Conservation (phyloP, 2,888 invertebrate genomes). For the Andrena bicolor region DNA sequence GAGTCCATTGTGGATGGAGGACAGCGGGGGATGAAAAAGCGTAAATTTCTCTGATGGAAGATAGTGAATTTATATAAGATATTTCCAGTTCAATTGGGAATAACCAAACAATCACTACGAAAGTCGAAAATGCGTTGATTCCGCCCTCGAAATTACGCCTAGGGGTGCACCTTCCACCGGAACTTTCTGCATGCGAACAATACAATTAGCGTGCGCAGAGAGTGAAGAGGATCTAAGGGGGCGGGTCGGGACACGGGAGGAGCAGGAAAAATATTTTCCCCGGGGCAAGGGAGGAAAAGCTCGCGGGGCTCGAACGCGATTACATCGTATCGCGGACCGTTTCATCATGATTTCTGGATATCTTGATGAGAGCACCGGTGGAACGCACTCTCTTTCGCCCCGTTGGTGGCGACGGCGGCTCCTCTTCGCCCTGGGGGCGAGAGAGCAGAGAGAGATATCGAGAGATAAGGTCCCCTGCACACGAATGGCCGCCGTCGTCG, state of each 20-base stretch:
- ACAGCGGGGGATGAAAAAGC: too few species aligned
- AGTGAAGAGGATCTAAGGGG: neutral
- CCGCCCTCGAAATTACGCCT: too few species aligned
- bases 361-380: slow-evolving; percentile 69
- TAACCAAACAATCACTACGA: too few species aligned
- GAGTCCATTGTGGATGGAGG: too few species aligned
- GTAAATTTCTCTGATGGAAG: too few species aligned
- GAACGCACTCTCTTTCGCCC: slow-evolving; percentile 47
- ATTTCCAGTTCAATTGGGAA: too few species aligned
- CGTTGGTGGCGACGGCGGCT: slow-evolving; percentile 42
- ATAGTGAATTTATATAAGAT: too few species aligned
- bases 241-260: slow-evolving; percentile 12
- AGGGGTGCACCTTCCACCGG: too few species aligned
- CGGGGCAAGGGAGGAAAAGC: slow-evolving; percentile 33
- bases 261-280: slow-evolving; percentile 46
- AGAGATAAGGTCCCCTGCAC: slow-evolving; percentile 81
- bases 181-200: neutral
- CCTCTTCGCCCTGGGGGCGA: slow-evolving; percentile 51
- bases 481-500: slow-evolving; percentile 77
- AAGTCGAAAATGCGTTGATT: too few species aligned
- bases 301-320: slow-evolving; percentile 50
- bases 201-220: slow-evolving; percentile 15
- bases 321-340: slow-evolving; percentile 55
- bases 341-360: slow-evolving; percentile 62
- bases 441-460: slow-evolving; percentile 76